Conservation (phyloP, 1,140 invertebrate genomes). For the Anthonomus grandis region DNA sequence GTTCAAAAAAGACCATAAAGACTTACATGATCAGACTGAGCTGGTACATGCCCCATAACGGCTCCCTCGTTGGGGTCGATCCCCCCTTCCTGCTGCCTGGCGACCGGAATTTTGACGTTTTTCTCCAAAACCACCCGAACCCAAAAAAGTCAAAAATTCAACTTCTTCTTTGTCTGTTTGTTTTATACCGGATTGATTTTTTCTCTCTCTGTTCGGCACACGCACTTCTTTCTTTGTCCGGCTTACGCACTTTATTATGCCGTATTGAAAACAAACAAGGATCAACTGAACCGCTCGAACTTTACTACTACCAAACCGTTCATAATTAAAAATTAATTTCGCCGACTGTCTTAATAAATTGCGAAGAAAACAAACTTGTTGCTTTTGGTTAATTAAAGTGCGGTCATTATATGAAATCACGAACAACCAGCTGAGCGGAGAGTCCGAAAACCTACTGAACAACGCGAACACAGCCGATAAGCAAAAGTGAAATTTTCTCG, state of each 20-base stretch:
- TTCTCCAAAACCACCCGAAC: background rate
- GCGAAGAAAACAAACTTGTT: no score
- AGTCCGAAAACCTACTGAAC: constrained; percentile 22
- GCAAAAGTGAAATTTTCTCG: constrained; percentile 21
- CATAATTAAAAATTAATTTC: no score
- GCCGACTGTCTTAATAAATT: no score
- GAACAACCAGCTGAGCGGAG: no score
- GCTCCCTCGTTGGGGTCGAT: constrained; percentile 46
- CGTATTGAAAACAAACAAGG: background rate
- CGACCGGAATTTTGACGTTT: constrained; percentile 52
- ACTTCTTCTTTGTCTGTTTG: background rate
- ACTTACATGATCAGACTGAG: constrained; percentile 14
- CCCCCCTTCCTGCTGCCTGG: constrained; percentile 45
- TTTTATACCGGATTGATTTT: background rate
- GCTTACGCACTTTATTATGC: background rate
- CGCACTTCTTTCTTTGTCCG: no score
- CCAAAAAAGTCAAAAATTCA: background rate
- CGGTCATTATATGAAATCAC: no score
- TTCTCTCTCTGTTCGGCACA: no score
- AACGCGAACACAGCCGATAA: constrained; percentile 7
- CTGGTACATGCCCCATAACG: constrained; percentile 55
- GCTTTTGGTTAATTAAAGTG: no score
- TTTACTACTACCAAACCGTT: no score
- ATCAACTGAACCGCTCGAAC: background rate
- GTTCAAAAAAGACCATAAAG: no score